Percentiles rank a stretch among this genome's conserved stretches.
These are phyloP conservation scores for Platycheirus rosarum DNA, from an alignment of 2,888 invertebrate genomes.

Conservation along the genomic window DNA sequence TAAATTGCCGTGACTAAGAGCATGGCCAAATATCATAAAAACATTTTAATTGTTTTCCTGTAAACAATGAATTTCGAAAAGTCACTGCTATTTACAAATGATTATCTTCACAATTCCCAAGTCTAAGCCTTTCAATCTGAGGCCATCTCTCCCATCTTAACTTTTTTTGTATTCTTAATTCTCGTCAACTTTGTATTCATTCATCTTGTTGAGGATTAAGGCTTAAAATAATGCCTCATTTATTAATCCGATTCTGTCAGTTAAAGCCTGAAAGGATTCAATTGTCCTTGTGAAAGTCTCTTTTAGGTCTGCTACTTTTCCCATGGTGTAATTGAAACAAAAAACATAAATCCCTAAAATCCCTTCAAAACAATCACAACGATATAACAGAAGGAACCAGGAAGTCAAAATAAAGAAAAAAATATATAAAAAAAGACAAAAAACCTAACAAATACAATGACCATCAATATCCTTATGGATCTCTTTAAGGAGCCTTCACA, in stretches of 20 bases:
- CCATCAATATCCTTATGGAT: conserved; percentile 60
- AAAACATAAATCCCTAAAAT: conserved; percentile 44
- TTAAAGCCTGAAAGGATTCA: conserved; percentile 42
- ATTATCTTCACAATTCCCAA: too few species aligned
- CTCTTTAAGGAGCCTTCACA: conserved; percentile 23
- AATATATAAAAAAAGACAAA: conserved; percentile 23
- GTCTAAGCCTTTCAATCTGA: too few species aligned
- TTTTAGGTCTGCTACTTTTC: background rate
- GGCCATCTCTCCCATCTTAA: too few species aligned
- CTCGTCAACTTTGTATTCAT: conserved; percentile 4
- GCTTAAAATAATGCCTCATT: conserved; percentile 69
- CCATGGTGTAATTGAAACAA: conserved; percentile 39
- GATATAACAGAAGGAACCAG: conserved; percentile 2
- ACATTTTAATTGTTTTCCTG: too few species aligned
- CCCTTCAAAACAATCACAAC: conserved; percentile 45
- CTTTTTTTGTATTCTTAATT: too few species aligned
- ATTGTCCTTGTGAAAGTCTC: conserved; percentile 19
- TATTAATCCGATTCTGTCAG: conserved; percentile 61
- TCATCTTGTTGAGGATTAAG: conserved; percentile 46
- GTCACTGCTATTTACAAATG: too few species aligned
- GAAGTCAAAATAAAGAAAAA: background rate
- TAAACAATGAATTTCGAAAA: too few species aligned
- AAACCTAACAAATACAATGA: conserved; percentile 52
- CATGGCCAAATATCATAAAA: too few species aligned
- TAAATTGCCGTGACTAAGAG: too few species aligned